Conservation (phyloP, 2,888 invertebrate species). For the Ferdinandea cuprea region DNA sequence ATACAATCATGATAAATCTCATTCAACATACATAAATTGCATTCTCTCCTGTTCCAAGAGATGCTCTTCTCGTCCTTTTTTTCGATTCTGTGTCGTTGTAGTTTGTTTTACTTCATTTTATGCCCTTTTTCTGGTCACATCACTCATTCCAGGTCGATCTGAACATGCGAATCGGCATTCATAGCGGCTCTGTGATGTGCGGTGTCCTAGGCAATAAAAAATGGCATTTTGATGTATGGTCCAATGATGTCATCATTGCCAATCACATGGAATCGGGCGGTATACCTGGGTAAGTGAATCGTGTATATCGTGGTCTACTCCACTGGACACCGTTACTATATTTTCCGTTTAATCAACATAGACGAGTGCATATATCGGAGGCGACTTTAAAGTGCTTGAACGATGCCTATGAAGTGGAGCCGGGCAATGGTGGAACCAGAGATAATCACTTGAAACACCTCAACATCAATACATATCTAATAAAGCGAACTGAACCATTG, state of each 20-base stretch:
- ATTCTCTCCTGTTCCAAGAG: constrained; percentile 37
- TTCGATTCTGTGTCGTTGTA: not conserved
- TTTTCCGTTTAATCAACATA: constrained; percentile 80
- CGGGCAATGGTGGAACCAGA: constrained; percentile 93
- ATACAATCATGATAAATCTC: constrained; percentile 39
- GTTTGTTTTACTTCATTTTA: not conserved
- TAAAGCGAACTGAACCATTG: constrained; percentile 91
- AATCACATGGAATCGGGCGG: constrained; percentile 99
- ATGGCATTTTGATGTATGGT: constrained; percentile 98
- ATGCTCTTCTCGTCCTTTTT: no score
- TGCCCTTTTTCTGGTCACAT: not conserved
- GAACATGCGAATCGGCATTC: constrained; percentile 99
- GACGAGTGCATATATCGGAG: constrained; percentile 97
- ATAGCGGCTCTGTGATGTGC: constrained; percentile 97
- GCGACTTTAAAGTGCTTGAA: constrained; percentile 93
- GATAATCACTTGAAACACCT: constrained; percentile 93
- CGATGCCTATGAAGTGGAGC: constrained; percentile 96
- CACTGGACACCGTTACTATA: constrained; percentile 75
- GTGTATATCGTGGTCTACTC: constrained; percentile 13
- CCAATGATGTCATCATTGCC: constrained; percentile 96
- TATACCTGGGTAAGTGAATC: constrained; percentile 91
- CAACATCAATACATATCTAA: constrained; percentile 93
- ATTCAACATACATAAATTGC: constrained; percentile 61
- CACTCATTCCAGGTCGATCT: constrained; percentile 89
- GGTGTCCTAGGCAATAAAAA: constrained; percentile 96